Conservation (phyloP, 2,888 invertebrate genomes). For the Alloplasta piceator region DNA sequence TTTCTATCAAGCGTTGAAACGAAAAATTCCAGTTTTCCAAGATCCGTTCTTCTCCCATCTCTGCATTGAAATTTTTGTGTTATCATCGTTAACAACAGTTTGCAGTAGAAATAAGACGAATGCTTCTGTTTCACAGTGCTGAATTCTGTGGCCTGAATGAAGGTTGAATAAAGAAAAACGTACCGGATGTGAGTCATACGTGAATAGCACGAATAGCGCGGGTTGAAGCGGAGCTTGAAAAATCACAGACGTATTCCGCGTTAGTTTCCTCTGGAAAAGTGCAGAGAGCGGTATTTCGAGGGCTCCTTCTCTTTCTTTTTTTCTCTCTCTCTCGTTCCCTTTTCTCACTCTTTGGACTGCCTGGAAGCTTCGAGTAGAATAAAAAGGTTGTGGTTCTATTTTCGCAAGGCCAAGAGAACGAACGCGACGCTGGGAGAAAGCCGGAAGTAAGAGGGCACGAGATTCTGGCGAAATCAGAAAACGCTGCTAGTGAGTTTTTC, state of each 20-base stretch:
- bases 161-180: not conserved
- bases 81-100: constrained; percentile 11
- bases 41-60: too few relatives aligned
- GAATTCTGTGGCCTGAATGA: not conserved
- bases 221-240: constrained; percentile 30
- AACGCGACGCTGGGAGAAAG: constrained; percentile 7
- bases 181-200: constrained; percentile 12
- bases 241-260: constrained; percentile 38
- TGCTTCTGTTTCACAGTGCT: not conserved
- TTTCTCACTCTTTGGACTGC: not conserved
- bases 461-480: constrained; percentile 15
- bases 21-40: too few relatives aligned
- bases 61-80: too few relatives aligned
- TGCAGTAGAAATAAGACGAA: not conserved
- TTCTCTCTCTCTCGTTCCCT: not conserved
- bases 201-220: constrained; percentile 9
- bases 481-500: constrained; percentile 8
- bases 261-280: constrained; percentile 43
- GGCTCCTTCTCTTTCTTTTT: not conserved
- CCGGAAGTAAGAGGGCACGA: constrained; percentile 19
- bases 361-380: not conserved
- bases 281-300: constrained; percentile 10
- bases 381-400: constrained; percentile 21
- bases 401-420: not conserved
- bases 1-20: not conserved